Percentiles rank a stretch among this genome's conserved stretches.
These are phyloP conservation scores for Pocillopora verrucosa DNA, from an alignment of 64 coral and sea anemone genomes.

Conservation along the genomic window DNA sequence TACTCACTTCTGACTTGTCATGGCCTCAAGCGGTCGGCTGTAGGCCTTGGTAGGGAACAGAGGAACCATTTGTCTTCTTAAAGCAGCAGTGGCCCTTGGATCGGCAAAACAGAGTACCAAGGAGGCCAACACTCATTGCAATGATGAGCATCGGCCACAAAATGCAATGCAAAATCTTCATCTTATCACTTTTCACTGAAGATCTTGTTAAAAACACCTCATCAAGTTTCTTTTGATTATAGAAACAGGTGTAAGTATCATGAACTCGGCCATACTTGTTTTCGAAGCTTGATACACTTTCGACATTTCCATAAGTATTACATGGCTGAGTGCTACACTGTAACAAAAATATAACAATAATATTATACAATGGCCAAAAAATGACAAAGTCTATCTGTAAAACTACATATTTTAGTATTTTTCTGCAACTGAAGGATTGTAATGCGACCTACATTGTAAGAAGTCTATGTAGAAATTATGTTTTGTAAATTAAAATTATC, in stretches of 20 bases:
- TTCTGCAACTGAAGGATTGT: neutral
- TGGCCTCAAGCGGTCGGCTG: conserved; percentile 5
- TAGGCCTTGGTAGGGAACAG: conserved; percentile 26
- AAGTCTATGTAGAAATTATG: no score
- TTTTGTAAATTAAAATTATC: no score
- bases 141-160: conserved; percentile 53
- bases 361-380: no score
- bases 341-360: neutral
- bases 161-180: conserved; percentile 48
- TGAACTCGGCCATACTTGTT: neutral
- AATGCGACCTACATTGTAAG: no score
- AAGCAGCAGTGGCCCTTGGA: conserved; percentile 14
- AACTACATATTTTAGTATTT: neutral
- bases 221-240: conserved; percentile 38
- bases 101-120: conserved; percentile 10
- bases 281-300: neutral
- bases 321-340: conserved; percentile 53
- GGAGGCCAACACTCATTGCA: neutral
- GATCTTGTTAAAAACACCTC: conserved; percentile 19
- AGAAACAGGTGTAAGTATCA: conserved; percentile 37
- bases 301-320: neutral
- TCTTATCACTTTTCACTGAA: neutral
- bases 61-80: neutral
- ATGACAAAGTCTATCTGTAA: neutral
- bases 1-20: neutral